Conservation (phyloP, 2,113 vertebrate species). For the Ondatra zibethicus region DNA sequence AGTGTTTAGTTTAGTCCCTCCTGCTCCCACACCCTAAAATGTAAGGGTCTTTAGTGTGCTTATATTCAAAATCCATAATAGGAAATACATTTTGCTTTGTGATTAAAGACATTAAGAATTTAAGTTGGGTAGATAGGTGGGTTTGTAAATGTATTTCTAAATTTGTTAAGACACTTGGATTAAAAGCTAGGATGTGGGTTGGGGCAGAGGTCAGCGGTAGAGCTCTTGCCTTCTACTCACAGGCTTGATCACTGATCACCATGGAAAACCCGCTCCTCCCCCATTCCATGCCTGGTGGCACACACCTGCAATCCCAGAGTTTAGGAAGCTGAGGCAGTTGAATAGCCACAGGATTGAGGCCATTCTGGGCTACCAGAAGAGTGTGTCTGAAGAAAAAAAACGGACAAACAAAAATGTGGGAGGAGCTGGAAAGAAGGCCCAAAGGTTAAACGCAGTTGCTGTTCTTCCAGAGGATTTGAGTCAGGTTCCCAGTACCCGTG, state of each 20-base stretch:
- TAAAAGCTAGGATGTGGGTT: not conserved
- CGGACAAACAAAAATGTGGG: not conserved
- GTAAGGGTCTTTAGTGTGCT: not conserved
- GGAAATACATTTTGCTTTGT: slow-evolving; percentile 44
- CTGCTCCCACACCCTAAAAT: too few species aligned
- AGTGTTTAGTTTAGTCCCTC: too few species aligned
- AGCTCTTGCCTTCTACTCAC: not conserved
- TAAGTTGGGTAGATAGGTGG: not conserved
- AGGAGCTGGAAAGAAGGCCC: not conserved
- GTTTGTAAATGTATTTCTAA: slow-evolving; percentile 41
- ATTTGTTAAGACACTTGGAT: slow-evolving; percentile 44
- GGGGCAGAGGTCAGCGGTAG: not conserved
- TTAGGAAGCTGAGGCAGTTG: not conserved
- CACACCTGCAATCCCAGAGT: not conserved
- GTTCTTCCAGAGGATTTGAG: not conserved
- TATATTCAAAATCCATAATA: slow-evolving; percentile 5
- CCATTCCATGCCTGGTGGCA: not conserved
- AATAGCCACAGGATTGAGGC: not conserved
- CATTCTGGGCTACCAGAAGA: not conserved
- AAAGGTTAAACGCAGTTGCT: not conserved
- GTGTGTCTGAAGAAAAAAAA: not conserved
- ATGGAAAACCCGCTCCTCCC: not conserved
- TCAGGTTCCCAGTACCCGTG: not conserved
- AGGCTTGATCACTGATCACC: too few species aligned
- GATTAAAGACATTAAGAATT: slow-evolving; percentile 23